phyloP scores from a whole-genome alignment of 2,113 vertebrate genomes.

The Kryptolebias marmoratus region DNA sequence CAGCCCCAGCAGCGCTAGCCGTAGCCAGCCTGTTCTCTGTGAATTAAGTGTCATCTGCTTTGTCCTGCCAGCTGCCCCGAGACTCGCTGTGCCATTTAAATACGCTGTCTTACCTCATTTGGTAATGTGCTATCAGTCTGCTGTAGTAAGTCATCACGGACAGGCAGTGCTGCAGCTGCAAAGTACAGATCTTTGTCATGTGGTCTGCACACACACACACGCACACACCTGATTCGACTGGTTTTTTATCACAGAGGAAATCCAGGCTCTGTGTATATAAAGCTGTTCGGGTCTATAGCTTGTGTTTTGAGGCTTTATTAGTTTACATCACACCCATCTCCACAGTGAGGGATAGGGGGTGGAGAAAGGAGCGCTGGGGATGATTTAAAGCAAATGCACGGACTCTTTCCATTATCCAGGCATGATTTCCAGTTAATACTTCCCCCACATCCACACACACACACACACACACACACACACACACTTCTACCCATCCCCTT shows the following conservation, averaged over 20 bases:
- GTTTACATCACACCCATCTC: slow-evolving; percentile 61
- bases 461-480: too few species aligned
- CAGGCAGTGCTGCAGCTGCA: slow-evolving; percentile 29
- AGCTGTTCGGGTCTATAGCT: not conserved
- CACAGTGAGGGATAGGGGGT: slow-evolving; percentile 25
- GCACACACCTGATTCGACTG: slow-evolving; percentile 46
- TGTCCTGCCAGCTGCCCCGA: slow-evolving; percentile 39
- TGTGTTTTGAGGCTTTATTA: slow-evolving; percentile 33
- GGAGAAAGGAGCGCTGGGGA: slow-evolving; percentile 64
- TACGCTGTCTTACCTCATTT: slow-evolving; percentile 23
- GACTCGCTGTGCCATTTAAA: not conserved
- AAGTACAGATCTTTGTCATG: slow-evolving; percentile 32
- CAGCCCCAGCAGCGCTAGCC: too few species aligned
- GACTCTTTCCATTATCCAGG: slow-evolving; percentile 38
- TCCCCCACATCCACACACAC: not conserved
- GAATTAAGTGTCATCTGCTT: slow-evolving; percentile 41
- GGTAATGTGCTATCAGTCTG: slow-evolving; percentile 1
- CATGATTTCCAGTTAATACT: slow-evolving; percentile 61
- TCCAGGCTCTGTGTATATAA: slow-evolving; percentile 33
- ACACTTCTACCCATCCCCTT: not conserved
- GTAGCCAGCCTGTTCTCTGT: not conserved
- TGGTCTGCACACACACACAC: slow-evolving; percentile 1
- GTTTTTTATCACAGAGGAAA: slow-evolving; percentile 27
- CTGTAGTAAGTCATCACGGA: slow-evolving; percentile 18
- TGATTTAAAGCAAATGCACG: slow-evolving; percentile 57